phyloP scores from a whole-genome alignment of 1,140 invertebrate genomes.

The Thaumatotibia leucotreta region DNA sequence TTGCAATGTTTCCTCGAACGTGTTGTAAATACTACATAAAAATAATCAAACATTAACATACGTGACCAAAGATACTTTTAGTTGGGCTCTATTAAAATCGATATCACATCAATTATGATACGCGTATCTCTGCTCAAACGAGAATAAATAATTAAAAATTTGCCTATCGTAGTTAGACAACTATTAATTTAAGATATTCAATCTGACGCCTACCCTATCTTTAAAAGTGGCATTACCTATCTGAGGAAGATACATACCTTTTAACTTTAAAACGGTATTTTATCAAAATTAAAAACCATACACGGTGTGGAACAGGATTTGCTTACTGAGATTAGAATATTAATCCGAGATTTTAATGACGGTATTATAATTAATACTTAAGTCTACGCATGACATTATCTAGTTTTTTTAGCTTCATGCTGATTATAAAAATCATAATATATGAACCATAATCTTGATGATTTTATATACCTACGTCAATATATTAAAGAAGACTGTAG shows the following conservation, averaged over 20 bases:
- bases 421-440: constrained; percentile 6
- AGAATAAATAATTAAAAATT: constrained; percentile 1
- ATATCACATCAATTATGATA: neutral
- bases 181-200: neutral
- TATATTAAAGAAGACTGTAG: constrained; percentile 8
- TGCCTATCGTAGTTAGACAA: neutral
- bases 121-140: neutral
- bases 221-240: neutral
- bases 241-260: neutral
- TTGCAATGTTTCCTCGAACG: constrained; percentile 49
- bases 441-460: neutral
- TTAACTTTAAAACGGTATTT: constrained; percentile 10
- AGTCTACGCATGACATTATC: constrained; percentile 1
- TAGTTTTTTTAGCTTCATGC: neutral
- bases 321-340: constrained; percentile 5
- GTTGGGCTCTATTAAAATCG: neutral
- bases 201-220: constrained; percentile 5
- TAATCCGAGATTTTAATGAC: constrained; percentile 2
- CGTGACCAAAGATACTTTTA: neutral
- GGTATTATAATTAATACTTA: neutral
- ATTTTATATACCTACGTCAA: constrained; percentile 8
- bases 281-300: neutral
- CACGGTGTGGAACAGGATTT: neutral
- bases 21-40: neutral
- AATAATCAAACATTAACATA: constrained; percentile 12